Base-by-base conservation (phyloP, 2,888 invertebrate species). In the Oscheius sp. region DNA sequence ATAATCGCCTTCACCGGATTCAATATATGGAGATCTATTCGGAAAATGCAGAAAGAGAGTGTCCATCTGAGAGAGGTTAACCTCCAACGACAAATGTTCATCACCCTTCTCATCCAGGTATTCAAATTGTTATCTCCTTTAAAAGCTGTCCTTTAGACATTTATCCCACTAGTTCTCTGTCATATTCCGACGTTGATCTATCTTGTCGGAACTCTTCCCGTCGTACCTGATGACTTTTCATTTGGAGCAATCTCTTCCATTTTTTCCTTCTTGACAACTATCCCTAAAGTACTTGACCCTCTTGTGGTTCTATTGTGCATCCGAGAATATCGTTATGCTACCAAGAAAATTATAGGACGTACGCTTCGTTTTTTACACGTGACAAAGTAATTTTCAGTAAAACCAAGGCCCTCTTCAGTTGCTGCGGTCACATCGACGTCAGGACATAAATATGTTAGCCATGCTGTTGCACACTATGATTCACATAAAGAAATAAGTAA, bases 201-300 rank as follows among this genome's bases (percentile, higher is more conserved):
- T 26, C 44, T 59, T 2, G 20, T 54, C 17, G 54, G 54, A n/a
- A 59, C 59, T 5, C 44, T 30, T 26, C 59, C 59, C 26, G 41
- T 59, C 59, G 17, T 41, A 14, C 26, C 38, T 30, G 17, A 59
- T n/a, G 28, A 41, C 30, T 41, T 59, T 44, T 28, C 59, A 3
- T 59, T 59, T 30, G 59, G 59, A 14, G 20, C 59, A 9, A 24
- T 59, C 12, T 41, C 59, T 28, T 44, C 59, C 0, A 41, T 59
- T n/a, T 59, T 59, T 30, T 59, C 59, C 28, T 41, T 59, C 28
- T 44, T 59, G 9, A 59, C 59, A 9, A 30, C 59, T 5, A 17
- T 59, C 4, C 59, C 59, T 9, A 59, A 59, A 44, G 59, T 44
- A 5, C 30, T 59, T 26, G 59, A 59, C n/a, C 59, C 59, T 5